Conservation (phyloP, 2,797 vertebrate species). For the Astyanax mexicanus region DNA sequence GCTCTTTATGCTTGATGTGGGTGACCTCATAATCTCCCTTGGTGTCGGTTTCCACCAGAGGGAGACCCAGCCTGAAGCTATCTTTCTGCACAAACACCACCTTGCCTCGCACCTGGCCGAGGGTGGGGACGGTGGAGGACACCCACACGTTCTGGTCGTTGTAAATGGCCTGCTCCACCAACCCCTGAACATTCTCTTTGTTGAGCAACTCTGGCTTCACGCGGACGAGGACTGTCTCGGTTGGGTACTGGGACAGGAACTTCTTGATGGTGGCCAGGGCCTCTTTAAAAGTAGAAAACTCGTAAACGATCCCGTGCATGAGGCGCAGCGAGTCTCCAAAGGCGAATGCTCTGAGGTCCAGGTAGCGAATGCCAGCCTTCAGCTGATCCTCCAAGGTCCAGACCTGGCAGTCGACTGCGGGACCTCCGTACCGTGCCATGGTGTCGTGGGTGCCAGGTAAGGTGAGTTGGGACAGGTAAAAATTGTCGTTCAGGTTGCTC, state of each 20-base stretch:
- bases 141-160: constrained; percentile 58
- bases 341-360: constrained; percentile 67
- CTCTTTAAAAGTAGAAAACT: constrained; percentile 53
- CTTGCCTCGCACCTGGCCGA: constrained; percentile 68
- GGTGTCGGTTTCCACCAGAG: constrained; percentile 51
- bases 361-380: constrained; percentile 68
- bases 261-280: constrained; percentile 55
- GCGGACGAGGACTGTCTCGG: constrained; percentile 60
- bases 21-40: constrained; percentile 54
- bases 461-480: constrained; percentile 60
- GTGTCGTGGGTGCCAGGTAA: constrained; percentile 68
- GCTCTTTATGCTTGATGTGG: constrained; percentile 61
- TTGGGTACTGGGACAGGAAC: constrained; percentile 60
- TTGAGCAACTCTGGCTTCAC: constrained; percentile 55
- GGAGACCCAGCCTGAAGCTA: constrained; percentile 63
- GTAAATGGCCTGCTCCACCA: constrained; percentile 55
- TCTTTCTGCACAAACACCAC: constrained; percentile 67
- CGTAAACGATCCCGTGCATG: constrained; percentile 58
- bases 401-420: constrained; percentile 58
- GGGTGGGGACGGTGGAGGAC: constrained; percentile 53
- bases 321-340: constrained; percentile 56
- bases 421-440: constrained; percentile 64
- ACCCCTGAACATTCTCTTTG: constrained; percentile 44
- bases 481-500: constrained; percentile 54
- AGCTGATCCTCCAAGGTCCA: constrained; percentile 65